These are phyloP conservation scores for Morone saxatilis DNA, from an alignment of 2,113 vertebrate genomes.

Conservation along the genomic window DNA sequence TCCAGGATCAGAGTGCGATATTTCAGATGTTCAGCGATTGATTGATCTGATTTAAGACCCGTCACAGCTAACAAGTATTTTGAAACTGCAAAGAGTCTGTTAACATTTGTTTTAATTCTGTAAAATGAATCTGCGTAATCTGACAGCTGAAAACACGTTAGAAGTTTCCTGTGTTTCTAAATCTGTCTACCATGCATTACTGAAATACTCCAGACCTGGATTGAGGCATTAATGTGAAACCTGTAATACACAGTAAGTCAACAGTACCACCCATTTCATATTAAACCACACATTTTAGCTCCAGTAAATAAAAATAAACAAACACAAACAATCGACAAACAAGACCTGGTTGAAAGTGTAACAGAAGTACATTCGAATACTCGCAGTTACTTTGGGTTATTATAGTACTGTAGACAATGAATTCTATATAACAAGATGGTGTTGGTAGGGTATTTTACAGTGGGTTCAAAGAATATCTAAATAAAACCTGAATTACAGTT, in stretches of 20 bases:
- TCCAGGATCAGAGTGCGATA: neutral
- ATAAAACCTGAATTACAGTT: conserved; percentile 4
- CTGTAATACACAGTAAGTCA: conserved; percentile 39
- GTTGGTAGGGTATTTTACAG: neutral
- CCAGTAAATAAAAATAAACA: conserved; percentile 68
- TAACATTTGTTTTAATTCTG: neutral
- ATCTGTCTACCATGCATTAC: conserved; percentile 16
- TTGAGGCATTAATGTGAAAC: conserved; percentile 28
- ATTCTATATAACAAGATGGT: neutral
- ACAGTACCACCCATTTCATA: conserved; percentile 43
- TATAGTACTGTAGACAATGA: neutral
- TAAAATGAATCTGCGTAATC: neutral
- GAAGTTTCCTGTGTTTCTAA: conserved; percentile 41
- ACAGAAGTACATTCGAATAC: conserved; percentile 46
- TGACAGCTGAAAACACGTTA: conserved; percentile 40
- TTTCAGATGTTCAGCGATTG: conserved; percentile 19
- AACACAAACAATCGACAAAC: conserved; percentile 58
- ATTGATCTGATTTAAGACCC: conserved; percentile 17
- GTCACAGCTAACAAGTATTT: conserved; percentile 15
- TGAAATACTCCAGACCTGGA: conserved; percentile 41
- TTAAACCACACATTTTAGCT: conserved; percentile 62
- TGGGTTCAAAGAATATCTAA: neutral
- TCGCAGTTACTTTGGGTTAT: neutral
- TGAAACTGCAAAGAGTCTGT: neutral
- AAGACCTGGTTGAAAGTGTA: conserved; percentile 51